Conservation (phyloP, 2,888 invertebrate species). For the Hybos culiciformis region DNA sequence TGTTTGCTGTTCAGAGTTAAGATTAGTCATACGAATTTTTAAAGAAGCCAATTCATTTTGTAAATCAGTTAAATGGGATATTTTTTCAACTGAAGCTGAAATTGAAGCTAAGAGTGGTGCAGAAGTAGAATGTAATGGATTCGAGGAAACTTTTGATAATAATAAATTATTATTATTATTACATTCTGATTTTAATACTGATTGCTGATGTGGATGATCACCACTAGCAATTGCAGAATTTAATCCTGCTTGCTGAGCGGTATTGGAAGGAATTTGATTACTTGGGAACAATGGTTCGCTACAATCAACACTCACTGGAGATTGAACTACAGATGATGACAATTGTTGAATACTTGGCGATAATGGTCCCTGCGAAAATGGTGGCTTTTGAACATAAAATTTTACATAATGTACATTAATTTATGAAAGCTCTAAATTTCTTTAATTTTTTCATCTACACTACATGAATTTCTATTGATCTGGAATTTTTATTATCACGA, state of each 20-base stretch:
- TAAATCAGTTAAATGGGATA: constrained; percentile 41
- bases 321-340: constrained; percentile 2
- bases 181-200: no score
- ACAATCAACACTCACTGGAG: constrained; percentile 1
- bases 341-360: no score
- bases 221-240: background rate
- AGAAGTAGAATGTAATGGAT: background rate
- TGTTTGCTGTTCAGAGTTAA: constrained; percentile 4
- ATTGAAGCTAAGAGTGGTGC: background rate
- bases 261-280: background rate
- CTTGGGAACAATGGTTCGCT: no score
- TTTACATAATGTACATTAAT: no score
- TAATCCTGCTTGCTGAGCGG: background rate
- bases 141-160: no score
- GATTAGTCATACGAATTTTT: constrained; percentile 9
- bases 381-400: no score
- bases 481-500: no score
- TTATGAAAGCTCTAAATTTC: no score
- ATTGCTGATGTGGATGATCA: background rate
- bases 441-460: no score
- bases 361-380: constrained; percentile 4
- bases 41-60: constrained; percentile 45
- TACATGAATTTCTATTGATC: no score
- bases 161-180: no score
- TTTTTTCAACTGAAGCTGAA: constrained; percentile 26